Percentiles rank a stretch among this genome's conserved stretches.
phyloP scores from a whole-genome alignment of 2,888 invertebrate species.

The Ophion ellenae region DNA sequence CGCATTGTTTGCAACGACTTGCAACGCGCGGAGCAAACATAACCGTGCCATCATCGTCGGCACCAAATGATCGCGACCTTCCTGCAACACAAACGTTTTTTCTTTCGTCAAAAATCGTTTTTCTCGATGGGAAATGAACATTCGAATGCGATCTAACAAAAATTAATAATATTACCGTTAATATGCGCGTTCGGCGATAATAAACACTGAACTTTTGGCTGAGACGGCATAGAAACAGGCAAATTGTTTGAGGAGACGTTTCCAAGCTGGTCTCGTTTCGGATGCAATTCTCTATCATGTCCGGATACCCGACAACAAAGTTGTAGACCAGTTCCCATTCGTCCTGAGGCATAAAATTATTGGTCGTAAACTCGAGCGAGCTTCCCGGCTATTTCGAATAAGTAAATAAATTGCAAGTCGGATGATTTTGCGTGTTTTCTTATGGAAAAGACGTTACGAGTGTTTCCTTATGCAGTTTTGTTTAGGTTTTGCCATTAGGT shows the following conservation, averaged over 20 bases:
- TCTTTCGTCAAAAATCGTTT: conserved; percentile 12
- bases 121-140: conserved; percentile 15
- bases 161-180: conserved; percentile 86
- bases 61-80: conserved; percentile 88
- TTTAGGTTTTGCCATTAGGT: no score
- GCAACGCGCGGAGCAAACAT: conserved; percentile 88
- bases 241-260: conserved; percentile 87
- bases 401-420: no score
- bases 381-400: no score
- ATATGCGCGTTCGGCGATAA: conserved; percentile 89
- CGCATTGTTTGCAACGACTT: conserved; percentile 87
- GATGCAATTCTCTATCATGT: conserved; percentile 86
- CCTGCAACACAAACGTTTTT: conserved; percentile 84
- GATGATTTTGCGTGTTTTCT: no score
- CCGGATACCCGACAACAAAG: conserved; percentile 88
- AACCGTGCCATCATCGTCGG: conserved; percentile 89
- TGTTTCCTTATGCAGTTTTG: no score
- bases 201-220: conserved; percentile 89
- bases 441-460: no score
- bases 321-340: conserved; percentile 91
- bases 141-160: conserved; percentile 12
- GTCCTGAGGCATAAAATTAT: conserved; percentile 85
- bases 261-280: conserved; percentile 84
- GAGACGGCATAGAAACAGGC: conserved; percentile 87
- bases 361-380: not conserved